These are phyloP conservation scores for Pararge aegeria DNA, from an alignment of 1,140 invertebrate species.

Conservation along the genomic window DNA sequence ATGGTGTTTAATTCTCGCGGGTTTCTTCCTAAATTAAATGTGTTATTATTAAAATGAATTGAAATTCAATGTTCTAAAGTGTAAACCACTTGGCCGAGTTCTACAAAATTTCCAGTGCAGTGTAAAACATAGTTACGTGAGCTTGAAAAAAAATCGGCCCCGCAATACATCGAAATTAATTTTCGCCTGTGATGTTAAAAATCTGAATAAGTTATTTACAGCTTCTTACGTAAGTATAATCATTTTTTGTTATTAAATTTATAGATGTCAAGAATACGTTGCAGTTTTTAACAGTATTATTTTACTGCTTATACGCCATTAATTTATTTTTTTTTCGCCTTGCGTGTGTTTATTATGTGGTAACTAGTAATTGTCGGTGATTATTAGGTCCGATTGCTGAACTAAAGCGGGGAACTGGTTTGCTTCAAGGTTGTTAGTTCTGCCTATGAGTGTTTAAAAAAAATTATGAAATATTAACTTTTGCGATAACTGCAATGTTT, in stretches of 20 bases:
- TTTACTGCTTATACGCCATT: conserved; percentile 8
- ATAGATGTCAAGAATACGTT: conserved; percentile 13
- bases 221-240: conserved; percentile 71
- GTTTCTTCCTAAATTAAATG: conserved; percentile 66
- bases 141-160: conserved; percentile 39
- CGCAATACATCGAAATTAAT: conserved; percentile 49
- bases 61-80: conserved; percentile 40
- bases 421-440: conserved; percentile 23
- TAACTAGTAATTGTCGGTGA: conserved; percentile 18
- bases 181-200: conserved; percentile 62
- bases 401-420: conserved; percentile 19
- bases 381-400: conserved; percentile 14
- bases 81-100: conserved; percentile 33
- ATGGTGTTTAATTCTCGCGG: conserved; percentile 73
- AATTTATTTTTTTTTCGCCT: conserved; percentile 15
- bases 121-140: conserved; percentile 34
- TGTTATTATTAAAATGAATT: conserved; percentile 60
- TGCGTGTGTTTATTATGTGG: conserved; percentile 14
- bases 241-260: conserved; percentile 60
- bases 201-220: conserved; percentile 64
- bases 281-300: conserved; percentile 16
- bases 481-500: conserved; percentile 5
- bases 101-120: conserved; percentile 46
- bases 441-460: not conserved
- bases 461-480: conserved; percentile 15